A percentile compares a stretch with the other conserved stretches of the same genome.
Evolutionary conservation across 2,113 vertebrate genomes (phyloP).

Genomic region (Oreocharis arfaki): DNA sequence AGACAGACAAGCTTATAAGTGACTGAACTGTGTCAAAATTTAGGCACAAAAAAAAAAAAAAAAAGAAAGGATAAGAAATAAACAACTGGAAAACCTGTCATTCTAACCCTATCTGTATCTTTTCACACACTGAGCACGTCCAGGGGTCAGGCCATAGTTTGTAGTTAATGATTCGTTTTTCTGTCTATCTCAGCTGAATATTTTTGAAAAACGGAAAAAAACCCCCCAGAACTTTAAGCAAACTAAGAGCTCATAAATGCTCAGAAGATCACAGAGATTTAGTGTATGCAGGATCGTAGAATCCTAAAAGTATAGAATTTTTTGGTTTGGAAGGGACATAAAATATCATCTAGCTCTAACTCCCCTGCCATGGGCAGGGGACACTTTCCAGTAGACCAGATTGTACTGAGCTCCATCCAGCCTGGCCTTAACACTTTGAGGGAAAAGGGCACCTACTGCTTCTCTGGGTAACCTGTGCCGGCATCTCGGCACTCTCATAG

Average conservation of each 20-base stretch:
- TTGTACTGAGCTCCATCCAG: not conserved
- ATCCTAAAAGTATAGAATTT: not conserved
- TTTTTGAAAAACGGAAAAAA: not conserved
- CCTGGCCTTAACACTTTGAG: not conserved
- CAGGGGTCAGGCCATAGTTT: not conserved
- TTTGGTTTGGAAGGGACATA: not conserved
- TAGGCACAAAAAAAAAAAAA: not conserved
- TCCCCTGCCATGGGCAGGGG: not conserved
- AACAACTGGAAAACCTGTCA: not conserved
- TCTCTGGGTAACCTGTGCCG: too few species aligned
- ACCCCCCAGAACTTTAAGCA: not conserved
- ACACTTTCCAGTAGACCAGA: not conserved
- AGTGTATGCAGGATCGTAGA: not conserved
- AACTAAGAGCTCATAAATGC: not conserved
- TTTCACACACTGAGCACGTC: not conserved
- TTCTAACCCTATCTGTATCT: not conserved
- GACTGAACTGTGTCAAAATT: not conserved
- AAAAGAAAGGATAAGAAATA: not conserved
- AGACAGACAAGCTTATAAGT: not conserved
- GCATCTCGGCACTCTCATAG: not conserved
- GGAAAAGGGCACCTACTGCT: not conserved
- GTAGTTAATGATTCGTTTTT: not conserved
- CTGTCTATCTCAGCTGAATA: not conserved
- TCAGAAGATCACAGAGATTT: not conserved
- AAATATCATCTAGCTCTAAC: not conserved